These are phyloP conservation scores for Allolobophora icterica DNA, from an alignment of 2,888 invertebrate species.

Conservation along the genomic window DNA sequence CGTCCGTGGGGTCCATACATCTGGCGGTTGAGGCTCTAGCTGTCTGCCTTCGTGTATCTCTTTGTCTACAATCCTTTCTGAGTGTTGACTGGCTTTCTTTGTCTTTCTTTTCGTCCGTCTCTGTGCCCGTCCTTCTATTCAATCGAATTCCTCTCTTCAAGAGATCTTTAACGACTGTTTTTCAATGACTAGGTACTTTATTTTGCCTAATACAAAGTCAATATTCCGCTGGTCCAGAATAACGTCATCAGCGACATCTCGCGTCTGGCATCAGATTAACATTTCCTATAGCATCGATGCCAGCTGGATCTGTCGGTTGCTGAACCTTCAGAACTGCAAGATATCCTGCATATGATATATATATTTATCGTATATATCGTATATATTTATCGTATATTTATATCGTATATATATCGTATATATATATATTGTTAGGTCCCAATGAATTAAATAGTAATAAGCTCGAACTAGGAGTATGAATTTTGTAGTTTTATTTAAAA, in stretches of 20 bases:
- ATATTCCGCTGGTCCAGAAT: background rate
- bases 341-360: too few species aligned
- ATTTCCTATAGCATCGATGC: too few species aligned
- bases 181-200: background rate
- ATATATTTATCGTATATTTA: too few species aligned
- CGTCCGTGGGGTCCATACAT: background rate
- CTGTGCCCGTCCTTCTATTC: slow-evolving; percentile 59
- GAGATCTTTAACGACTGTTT: background rate
- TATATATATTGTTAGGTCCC: too few species aligned
- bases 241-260: background rate
- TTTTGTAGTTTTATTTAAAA: too few species aligned
- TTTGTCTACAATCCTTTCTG: background rate
- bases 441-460: too few species aligned
- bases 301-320: too few species aligned
- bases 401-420: too few species aligned
- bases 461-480: too few species aligned
- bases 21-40: background rate
- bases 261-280: background rate
- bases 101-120: slow-evolving; percentile 34
- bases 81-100: background rate
- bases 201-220: slow-evolving; percentile 9
- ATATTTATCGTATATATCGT: too few species aligned
- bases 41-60: background rate
- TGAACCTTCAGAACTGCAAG: too few species aligned
- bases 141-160: background rate